Base-by-base conservation (phyloP, 2,113 vertebrate genomes). In the Xenopus borealis region DNA sequence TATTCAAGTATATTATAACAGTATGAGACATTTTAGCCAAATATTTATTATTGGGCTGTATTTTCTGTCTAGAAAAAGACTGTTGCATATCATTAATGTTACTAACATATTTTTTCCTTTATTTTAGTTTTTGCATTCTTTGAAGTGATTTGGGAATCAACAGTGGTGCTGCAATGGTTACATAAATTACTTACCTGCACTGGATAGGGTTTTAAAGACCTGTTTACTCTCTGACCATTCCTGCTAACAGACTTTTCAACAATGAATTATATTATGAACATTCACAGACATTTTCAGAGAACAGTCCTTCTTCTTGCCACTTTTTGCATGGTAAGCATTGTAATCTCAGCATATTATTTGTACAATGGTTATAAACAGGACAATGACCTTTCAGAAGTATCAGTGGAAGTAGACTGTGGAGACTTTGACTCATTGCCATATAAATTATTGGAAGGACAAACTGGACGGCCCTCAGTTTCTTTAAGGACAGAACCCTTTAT, bases 241-340 rank as follows among this genome's bases (percentile, higher is more conserved):
- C 78, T 75, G 12, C 76, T 72, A 84, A 70, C 80, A 12, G 73
- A 78, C 80, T 79, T 81, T 78, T 78, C 85, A 86, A 66, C 86
- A 8, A 89, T 90, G 90, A 92, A 81, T 87, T 89, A 88, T 88
- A 82, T 90, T 84, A 83, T 92, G 85, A 92, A 91, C 84, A 89
- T 91, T 82, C 92, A 89, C 79, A 88, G 88, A 84, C 91, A 89
- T 81, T 92, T 93, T 87, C 91, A 90, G 82, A 88, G 89, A 85
- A 93, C 88, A 20, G 87, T 92, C n/a, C 81, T 91, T 72, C 83
- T 91, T 82, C 88, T 93, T 79, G 85, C 90, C 80, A 91, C 90
- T 66, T 90, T 92, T 78, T 92, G 91, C 72, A 89, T 81, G 86
- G 89, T 91, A 78, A 92, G 91, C 90, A 90, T 93, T 82, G 79